Base-by-base conservation (phyloP, 1,140 invertebrate species). In the Ericerus pela region DNA sequence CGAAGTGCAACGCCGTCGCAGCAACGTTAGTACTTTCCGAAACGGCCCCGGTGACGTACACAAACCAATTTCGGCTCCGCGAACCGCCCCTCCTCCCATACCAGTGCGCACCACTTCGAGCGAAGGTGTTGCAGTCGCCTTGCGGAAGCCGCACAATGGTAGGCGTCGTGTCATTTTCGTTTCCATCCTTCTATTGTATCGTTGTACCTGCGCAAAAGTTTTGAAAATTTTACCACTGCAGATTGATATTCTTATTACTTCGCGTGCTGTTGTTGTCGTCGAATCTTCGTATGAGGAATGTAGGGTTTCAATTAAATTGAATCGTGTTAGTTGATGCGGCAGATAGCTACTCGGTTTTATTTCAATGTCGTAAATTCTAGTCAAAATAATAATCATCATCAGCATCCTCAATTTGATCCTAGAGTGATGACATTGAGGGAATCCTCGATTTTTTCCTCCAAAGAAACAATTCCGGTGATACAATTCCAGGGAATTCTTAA, bases 1-100 rank as follows among this genome's bases (percentile, higher is more conserved):
- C 1, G 74, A 76, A 64, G 57, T 72, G 57, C 68, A 70, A 36
- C 63, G 71, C 10, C 69, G 72, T 28, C n/a, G n/a, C n/a, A n/a
- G n/a, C n/a, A n/a, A n/a, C n/a, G n/a, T n/a, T n/a, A n/a, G n/a
- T n/a, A 38, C 30, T 54, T 31, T 20, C 14, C 36, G 16, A 22
- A 28, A 14, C 38, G 51, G 18, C 29, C 11, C 3, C 4, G 5
- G 14, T 29, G 20, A 26, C 30, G 16, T 29, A 47, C 51, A 53
- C 11, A 59, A 53, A 54, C 59, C 60, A 18, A 58, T 56, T 1
- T 56, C 63, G n/a, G 59, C 62, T 28, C 62, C 63, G 12, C 57
- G 63, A 24, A 56, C 36, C 27, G 59, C 62, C 0, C 62, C 63
- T 20, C 63, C 61, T 5, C 61, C 63, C 16, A 54, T 63, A 16